Base-by-base conservation (phyloP, 2,888 invertebrate species). In the Mechanitis mazaeus region DNA sequence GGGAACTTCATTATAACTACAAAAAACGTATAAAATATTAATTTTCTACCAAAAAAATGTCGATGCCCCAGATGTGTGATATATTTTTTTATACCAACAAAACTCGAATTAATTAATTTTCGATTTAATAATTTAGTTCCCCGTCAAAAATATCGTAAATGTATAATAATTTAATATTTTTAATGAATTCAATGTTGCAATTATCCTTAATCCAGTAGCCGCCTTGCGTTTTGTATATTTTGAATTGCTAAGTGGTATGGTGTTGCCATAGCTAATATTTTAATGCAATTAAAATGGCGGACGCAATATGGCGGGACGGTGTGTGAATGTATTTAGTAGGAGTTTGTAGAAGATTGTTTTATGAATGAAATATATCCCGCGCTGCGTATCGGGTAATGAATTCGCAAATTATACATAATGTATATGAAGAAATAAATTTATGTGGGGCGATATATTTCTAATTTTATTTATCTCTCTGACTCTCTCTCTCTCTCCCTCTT, bases 351-450 rank as follows among this genome's bases (percentile, higher is more conserved):
- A 75, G 76, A 81, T 86, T 85, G 83, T 86, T 89, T 87, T 87
- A 81, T 87, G 83, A 85, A 75, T 46, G 59, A 65, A 64, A 60
- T 63, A 81, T 76, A 75, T 80, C 86, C 87, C 85, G 82, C 87
- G 83, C 84, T 84, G 81, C 85, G 87, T 83, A 85, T 84, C 85
- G 84, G 84, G 87, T 20, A 79, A 87, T 87, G 88, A 88, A 88
- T 89, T 89, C 89, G 89, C 85, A 86, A 83, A 85, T 85, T 89
- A 88, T 90, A 90, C 88, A 89, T 89, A 89, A 72, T 89, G 88
- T 90, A 90, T 90, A 89, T 90, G 89, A 82, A 83, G 85, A 87
- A 90, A 88, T 88, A 89, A 88, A 89, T 88, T 86, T 89, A 90
- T 90, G 89, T 90, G 88, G 89, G 83, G 88, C 86, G 86, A 85